Percentiles rank a stretch among this genome's conserved stretches.
Evolutionary conservation across 2,888 invertebrate species (phyloP).

Genomic region (Malthinus flaveolus): DNA sequence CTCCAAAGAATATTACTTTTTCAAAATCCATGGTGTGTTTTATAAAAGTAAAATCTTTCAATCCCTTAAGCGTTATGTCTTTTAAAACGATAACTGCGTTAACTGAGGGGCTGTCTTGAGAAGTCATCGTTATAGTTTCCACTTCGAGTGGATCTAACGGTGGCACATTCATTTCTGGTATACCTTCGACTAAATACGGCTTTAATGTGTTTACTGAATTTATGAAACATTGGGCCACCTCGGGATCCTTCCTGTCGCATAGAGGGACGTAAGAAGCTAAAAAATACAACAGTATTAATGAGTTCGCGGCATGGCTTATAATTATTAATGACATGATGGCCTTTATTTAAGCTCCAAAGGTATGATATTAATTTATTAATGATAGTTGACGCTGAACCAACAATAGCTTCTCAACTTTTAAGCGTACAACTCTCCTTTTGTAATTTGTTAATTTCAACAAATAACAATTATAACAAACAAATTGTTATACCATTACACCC

Average conservation of each 20-base stretch:
- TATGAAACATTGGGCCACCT: slow-evolving; percentile 43
- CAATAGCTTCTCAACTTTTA: too few species aligned
- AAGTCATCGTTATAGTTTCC: slow-evolving; percentile 34
- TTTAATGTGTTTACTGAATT: slow-evolving; percentile 39
- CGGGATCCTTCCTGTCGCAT: slow-evolving; percentile 41
- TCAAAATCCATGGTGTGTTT: slow-evolving; percentile 26
- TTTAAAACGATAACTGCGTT: slow-evolving; percentile 17
- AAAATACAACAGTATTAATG: background rate
- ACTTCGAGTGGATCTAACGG: slow-evolving; percentile 43
- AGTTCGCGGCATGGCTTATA: too few species aligned
- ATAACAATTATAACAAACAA: too few species aligned
- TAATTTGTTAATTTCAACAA: too few species aligned
- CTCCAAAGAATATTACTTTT: background rate
- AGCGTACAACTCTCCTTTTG: too few species aligned
- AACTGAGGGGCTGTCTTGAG: background rate
- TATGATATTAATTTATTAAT: too few species aligned
- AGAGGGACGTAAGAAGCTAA: slow-evolving; percentile 25
- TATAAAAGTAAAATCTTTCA: slow-evolving; percentile 35
- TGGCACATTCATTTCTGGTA: slow-evolving; percentile 45
- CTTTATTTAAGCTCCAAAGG: too few species aligned
- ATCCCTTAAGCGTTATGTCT: slow-evolving; percentile 36
- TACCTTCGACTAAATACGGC: slow-evolving; percentile 42
- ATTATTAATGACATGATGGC: too few species aligned
- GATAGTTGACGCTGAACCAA: too few species aligned
- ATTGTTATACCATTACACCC: too few species aligned